phyloP scores from a whole-genome alignment of 2,888 invertebrate species.

The Volucella inanis region DNA sequence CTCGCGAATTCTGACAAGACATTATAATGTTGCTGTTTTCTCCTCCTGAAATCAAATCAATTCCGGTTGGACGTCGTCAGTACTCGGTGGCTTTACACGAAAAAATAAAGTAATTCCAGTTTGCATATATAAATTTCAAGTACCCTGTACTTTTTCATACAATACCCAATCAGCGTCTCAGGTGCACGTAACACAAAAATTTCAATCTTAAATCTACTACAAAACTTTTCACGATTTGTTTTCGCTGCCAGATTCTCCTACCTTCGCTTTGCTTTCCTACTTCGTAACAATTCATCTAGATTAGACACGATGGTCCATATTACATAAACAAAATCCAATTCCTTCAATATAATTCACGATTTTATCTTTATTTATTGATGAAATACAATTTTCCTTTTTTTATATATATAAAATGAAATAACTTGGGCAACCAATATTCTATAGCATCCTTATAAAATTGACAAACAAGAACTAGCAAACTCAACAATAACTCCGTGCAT shows the following conservation, averaged over 20 bases:
- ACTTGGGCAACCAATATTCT: slow-evolving; percentile 50
- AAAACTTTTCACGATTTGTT: too few relatives aligned
- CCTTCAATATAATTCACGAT: slow-evolving; percentile 68
- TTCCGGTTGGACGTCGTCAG: too few relatives aligned
- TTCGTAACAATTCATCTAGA: slow-evolving; percentile 29
- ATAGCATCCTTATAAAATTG: slow-evolving; percentile 24
- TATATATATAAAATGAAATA: slow-evolving; percentile 29
- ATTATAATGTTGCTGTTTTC: too few relatives aligned
- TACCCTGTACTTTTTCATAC: too few relatives aligned
- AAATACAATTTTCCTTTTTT: slow-evolving; percentile 51
- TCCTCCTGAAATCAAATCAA: too few relatives aligned
- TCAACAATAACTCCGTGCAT: slow-evolving; percentile 45
- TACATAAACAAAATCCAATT: slow-evolving; percentile 40
- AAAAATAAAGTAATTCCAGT: too few relatives aligned
- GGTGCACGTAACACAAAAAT: not conserved
- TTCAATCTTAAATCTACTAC: not conserved
- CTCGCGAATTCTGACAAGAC: too few relatives aligned
- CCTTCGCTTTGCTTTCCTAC: not conserved
- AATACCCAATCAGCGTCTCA: not conserved
- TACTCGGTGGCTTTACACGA: too few relatives aligned
- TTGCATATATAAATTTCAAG: too few relatives aligned
- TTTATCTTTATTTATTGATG: slow-evolving; percentile 63
- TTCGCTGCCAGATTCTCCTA: too few relatives aligned
- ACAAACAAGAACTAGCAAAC: slow-evolving; percentile 4
- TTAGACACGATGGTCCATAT: not conserved